Percentiles rank a stretch among this genome's conserved stretches.
Conservation (phyloP, 2,797 vertebrate genomes). For the Merluccius polli region DNA sequence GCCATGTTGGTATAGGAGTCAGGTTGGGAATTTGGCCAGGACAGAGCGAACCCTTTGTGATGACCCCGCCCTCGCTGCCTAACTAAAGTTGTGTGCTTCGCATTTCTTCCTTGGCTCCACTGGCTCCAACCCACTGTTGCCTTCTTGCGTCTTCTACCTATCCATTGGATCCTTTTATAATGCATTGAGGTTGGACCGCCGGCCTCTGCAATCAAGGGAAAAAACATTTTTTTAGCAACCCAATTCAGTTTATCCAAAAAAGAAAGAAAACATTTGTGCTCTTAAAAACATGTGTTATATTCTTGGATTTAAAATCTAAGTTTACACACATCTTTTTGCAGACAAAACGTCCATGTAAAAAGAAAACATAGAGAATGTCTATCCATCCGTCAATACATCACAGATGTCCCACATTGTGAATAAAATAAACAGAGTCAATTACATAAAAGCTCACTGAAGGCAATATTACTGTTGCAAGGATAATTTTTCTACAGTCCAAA, state of each 20-base stretch:
- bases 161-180: background rate
- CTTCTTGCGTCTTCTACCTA: no score
- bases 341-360: background rate
- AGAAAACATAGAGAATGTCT: background rate
- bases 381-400: background rate
- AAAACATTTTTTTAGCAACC: background rate
- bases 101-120: background rate
- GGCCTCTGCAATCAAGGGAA: background rate
- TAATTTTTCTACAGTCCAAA: constrained; percentile 5
- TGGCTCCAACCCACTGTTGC: background rate
- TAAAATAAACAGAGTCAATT: background rate
- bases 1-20: background rate
- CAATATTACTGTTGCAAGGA: background rate
- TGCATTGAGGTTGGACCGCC: background rate
- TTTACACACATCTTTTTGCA: background rate
- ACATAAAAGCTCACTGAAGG: background rate
- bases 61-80: background rate
- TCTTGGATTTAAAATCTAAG: background rate
- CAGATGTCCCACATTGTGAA: background rate
- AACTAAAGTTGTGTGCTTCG: background rate
- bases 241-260: background rate
- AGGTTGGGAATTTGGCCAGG: background rate
- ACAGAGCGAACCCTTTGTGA: background rate
- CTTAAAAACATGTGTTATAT: background rate
- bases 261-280: background rate